A percentile compares a stretch with the other conserved stretches of the same genome.
phyloP scores from a whole-genome alignment of 2,888 invertebrate genomes.

The Brachyptera risi region DNA sequence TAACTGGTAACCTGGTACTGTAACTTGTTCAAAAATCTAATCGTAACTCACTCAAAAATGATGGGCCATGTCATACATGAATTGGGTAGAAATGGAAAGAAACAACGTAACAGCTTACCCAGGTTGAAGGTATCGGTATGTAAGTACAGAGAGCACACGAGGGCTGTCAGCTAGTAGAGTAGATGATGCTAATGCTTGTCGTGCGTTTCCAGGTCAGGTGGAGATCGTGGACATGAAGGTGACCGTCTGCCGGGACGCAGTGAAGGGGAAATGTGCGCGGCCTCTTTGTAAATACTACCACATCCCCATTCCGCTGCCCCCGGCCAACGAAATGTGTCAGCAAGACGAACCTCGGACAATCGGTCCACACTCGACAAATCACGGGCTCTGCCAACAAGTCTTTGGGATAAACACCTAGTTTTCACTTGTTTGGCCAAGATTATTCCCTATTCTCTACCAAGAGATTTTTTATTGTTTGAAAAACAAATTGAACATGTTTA shows the following conservation, averaged over 20 bases:
- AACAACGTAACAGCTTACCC: too few species aligned
- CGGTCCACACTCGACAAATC: constrained; percentile 38
- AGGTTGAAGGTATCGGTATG: too few species aligned
- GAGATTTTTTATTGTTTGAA: constrained; percentile 31
- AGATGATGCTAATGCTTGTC: too few species aligned
- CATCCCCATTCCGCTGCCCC: constrained; percentile 87
- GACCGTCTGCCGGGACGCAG: constrained; percentile 94
- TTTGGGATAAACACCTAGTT: constrained; percentile 31
- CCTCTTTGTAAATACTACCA: constrained; percentile 96
- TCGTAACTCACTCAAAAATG: too few species aligned
- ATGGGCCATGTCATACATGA: too few species aligned
- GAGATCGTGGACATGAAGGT: constrained; percentile 93
- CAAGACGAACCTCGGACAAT: constrained; percentile 10
- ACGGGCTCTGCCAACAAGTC: constrained; percentile 30
- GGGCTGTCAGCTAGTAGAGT: too few species aligned
- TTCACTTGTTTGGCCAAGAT: constrained; percentile 24
- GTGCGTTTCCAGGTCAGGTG: constrained; percentile 84
- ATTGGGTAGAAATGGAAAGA: too few species aligned
- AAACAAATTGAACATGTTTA: constrained; percentile 32
- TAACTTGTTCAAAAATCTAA: too few species aligned
- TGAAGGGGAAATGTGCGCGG: constrained; percentile 88
- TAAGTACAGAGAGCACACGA: too few species aligned
- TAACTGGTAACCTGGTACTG: too few species aligned
- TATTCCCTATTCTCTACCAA: constrained; percentile 25
- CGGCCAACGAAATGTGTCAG: constrained; percentile 63